These are phyloP conservation scores for Tricholaema leucomelas DNA, from an alignment of 2,113 vertebrate species.

Conservation along the genomic window DNA sequence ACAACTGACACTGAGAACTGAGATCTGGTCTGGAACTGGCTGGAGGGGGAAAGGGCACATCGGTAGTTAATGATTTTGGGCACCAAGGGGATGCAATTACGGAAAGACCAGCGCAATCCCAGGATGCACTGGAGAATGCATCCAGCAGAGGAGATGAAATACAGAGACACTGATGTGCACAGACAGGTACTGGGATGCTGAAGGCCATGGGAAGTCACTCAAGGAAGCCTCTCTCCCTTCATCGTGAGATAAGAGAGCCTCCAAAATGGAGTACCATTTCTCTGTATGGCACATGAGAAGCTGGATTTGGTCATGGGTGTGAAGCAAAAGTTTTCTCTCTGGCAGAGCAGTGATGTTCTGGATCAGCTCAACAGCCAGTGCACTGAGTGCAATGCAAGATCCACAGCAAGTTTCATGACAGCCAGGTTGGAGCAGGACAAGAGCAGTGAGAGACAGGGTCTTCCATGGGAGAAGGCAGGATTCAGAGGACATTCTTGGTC, in stretches of 20 bases:
- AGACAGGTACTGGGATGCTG: background rate
- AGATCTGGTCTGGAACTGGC: background rate
- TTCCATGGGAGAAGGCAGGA: background rate
- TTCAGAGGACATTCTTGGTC: background rate
- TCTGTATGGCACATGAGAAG: background rate
- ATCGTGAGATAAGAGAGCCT: background rate
- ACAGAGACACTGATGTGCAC: background rate
- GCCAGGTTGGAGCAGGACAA: background rate
- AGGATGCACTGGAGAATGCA: background rate
- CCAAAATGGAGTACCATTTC: background rate
- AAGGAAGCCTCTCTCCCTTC: background rate
- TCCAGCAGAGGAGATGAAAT: background rate
- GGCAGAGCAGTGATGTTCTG: background rate
- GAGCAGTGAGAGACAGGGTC: background rate
- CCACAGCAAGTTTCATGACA: background rate
- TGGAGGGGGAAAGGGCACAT: conserved; percentile 21
- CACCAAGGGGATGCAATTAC: background rate
- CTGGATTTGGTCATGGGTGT: background rate
- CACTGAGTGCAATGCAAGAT: background rate
- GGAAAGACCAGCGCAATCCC: background rate
- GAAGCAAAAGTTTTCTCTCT: background rate
- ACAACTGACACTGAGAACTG: background rate
- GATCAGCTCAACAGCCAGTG: background rate
- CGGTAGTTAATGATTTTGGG: conserved; percentile 34
- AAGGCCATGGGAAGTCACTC: background rate